Evolutionary conservation across 2,888 invertebrate genomes (phyloP), one percentile per base, ranked within the genome.

Genomic region (Cephus pulcher): DNA sequence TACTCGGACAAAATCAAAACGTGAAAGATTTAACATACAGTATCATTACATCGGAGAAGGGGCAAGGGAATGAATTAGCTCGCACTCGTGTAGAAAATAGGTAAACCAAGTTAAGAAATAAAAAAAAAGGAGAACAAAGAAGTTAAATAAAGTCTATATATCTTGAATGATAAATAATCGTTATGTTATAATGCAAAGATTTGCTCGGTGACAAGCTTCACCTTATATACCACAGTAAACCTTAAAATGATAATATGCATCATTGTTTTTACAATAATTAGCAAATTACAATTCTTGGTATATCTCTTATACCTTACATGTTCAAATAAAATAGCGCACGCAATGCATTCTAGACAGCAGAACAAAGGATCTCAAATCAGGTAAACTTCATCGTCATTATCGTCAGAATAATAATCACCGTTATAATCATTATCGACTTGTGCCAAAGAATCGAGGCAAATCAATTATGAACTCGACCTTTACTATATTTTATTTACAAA

Each of bases 301-400:
- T 56, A 56, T 56, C 56, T 23, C 6, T 56, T 23, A 56, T 56
- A 56, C 56, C 56, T 56, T 23, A 56, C 23, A 9, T 75, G 78
- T 81, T 81, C 78, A 77, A 81, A 79, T 81, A 79, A 77, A 34
- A 73, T 69, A 73, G 75, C 76, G 75, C 80, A 80, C 78, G 80
- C 68, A 68, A 80, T 80, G 80, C 76, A 78, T 78, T 80, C 77
- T 79, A 80, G 76, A 75, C 74, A 80, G 76, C 78, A 78, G 56
- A 56, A 23, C 23, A 23, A 80, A 80, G 81, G 79, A 79, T 82
- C 79, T 80, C 80, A 82, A 82, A 82, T 81, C 79, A 81, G 75
- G 68, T 30, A 76, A 69, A 70, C 75, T 37, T 70, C 40, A 75
- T 75, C 35, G 69, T 75, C 74, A 70, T 78, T 23, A 56, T 40